phyloP scores from a whole-genome alignment of 2,888 invertebrate species.

The Sinhomidia bicolor region DNA sequence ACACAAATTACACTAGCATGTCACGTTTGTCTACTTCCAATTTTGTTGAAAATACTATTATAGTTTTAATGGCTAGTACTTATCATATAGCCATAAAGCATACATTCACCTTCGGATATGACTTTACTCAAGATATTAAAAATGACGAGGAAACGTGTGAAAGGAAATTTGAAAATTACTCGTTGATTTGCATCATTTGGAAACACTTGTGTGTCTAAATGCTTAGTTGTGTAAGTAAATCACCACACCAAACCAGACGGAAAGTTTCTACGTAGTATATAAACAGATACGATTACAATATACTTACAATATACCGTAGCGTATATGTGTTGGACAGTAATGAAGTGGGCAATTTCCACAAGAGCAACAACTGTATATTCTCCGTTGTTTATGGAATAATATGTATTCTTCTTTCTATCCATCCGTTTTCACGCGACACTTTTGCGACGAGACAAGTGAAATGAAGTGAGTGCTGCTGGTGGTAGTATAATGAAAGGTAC shows the following conservation, averaged over 20 bases:
- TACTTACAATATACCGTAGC: not conserved
- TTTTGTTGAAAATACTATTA: not conserved
- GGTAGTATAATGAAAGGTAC: not conserved
- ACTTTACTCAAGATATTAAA: conserved; percentile 10
- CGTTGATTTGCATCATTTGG: conserved; percentile 15
- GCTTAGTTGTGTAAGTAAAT: conserved; percentile 3
- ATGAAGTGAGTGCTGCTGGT: too few relatives aligned
- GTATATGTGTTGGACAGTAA: conserved; percentile 52
- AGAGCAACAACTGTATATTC: too few relatives aligned
- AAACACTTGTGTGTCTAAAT: conserved; percentile 17
- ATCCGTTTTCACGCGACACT: conserved; percentile 36
- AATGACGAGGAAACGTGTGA: not conserved
- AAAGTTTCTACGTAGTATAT: not conserved
- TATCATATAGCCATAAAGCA: not conserved
- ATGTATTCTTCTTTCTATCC: conserved; percentile 2
- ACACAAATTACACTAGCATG: not conserved
- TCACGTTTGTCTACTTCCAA: conserved; percentile 50
- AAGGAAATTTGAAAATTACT: conserved; percentile 62
- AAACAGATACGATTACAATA: not conserved
- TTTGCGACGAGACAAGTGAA: conserved; percentile 35
- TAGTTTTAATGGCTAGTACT: not conserved
- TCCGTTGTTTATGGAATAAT: conserved; percentile 19
- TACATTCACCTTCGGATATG: conserved; percentile 20
- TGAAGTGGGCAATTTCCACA: conserved; percentile 65
- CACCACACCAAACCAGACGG: not conserved